phyloP scores from a whole-genome alignment of 2,888 invertebrate species.

The Erynnis tages region DNA sequence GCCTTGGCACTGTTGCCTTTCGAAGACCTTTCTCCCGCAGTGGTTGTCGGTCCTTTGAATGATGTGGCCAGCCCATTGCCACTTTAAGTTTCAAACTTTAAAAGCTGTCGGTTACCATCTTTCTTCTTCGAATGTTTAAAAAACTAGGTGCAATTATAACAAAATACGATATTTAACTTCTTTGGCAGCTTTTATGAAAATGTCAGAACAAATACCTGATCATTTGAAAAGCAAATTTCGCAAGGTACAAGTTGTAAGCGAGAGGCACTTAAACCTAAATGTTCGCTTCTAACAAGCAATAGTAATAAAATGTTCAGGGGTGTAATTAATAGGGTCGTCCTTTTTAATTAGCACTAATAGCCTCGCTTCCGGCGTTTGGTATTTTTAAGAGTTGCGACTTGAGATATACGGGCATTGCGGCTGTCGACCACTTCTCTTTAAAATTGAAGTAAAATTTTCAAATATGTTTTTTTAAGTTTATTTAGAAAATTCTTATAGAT shows the following conservation, averaged over 20 bases:
- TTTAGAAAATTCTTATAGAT: no score
- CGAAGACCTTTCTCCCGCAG: no score
- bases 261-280: background rate
- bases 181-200: background rate
- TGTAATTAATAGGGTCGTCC: constrained; percentile 30
- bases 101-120: no score
- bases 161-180: no score
- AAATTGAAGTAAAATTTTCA: no score
- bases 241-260: background rate
- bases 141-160: no score
- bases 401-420: background rate
- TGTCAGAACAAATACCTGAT: background rate
- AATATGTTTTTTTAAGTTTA: no score
- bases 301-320: constrained; percentile 29
- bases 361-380: background rate
- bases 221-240: background rate
- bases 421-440: background rate
- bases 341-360: constrained; percentile 34
- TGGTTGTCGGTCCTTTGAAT: no score
- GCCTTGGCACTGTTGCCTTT: no score
- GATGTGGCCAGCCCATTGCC: no score
- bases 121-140: no score
- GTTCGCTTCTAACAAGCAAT: constrained; percentile 14
- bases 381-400: background rate
- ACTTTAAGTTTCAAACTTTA: no score